These are phyloP conservation scores for Zonitis immaculata DNA, from an alignment of 2,888 invertebrate species.

Conservation along the genomic window DNA sequence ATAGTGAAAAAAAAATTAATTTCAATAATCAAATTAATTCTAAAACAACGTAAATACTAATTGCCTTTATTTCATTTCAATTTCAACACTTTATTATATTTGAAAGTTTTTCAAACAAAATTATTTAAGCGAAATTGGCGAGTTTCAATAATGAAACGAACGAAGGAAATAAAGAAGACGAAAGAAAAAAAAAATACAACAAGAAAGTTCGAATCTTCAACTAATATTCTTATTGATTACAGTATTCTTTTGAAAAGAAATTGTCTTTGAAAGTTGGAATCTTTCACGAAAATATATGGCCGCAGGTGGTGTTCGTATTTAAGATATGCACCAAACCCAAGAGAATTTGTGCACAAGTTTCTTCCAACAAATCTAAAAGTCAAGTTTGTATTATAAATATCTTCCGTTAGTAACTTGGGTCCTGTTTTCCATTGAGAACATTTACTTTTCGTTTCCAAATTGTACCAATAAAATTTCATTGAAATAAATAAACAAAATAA, in stretches of 20 bases:
- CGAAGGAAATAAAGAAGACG: too few relatives aligned
- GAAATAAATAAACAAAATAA: neutral
- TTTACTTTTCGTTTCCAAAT: constrained; percentile 2
- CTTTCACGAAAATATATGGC: constrained; percentile 20
- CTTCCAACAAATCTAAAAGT: constrained; percentile 33
- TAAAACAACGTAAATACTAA: constrained; percentile 11
- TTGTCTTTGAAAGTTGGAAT: constrained; percentile 20
- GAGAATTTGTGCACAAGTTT: constrained; percentile 28
- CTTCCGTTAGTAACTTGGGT: constrained; percentile 7
- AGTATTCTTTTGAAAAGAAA: constrained; percentile 11
- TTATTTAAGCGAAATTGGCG: neutral
- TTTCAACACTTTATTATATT: neutral
- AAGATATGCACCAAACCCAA: constrained; percentile 30
- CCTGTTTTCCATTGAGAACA: constrained; percentile 3
- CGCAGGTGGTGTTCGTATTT: constrained; percentile 30
- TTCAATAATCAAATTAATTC: constrained; percentile 27
- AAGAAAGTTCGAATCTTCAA: neutral
- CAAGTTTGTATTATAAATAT: constrained; percentile 29
- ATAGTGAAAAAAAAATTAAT: constrained; percentile 14
- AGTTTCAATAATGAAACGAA: neutral
- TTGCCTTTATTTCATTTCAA: neutral
- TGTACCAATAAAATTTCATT: constrained; percentile 3
- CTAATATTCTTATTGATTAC: constrained; percentile 18
- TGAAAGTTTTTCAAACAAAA: neutral
- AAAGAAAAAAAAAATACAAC: too few relatives aligned